Evolutionary conservation across 2,797 vertebrate species (phyloP).

Genomic region (Aselliscus stoliczkanus): DNA sequence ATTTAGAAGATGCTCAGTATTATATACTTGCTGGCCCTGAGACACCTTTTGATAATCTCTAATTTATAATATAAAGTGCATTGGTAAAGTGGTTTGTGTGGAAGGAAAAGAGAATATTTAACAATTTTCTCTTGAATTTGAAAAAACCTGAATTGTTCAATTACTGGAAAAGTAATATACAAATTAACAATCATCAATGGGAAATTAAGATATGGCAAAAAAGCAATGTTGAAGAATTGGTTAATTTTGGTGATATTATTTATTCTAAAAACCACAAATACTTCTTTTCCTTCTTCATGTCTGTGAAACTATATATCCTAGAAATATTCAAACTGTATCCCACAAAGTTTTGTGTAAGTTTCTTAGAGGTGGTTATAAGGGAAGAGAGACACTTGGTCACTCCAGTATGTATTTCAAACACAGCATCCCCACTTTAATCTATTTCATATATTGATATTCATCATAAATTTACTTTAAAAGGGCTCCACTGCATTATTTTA

Average conservation of each 20-base stretch:
- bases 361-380: not conserved
- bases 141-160: not conserved
- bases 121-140: not conserved
- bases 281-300: not conserved
- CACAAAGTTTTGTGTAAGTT: not conserved
- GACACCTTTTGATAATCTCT: not conserved
- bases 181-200: constrained; percentile 2
- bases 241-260: constrained; percentile 7
- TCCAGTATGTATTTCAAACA: too few species aligned
- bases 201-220: not conserved
- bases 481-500: too few species aligned
- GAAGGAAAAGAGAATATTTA: not conserved
- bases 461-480: too few species aligned
- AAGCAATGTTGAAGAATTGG: not conserved
- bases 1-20: not conserved
- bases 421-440: too few species aligned
- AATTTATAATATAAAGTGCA: constrained; percentile 4
- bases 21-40: not conserved
- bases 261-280: not conserved
- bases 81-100: not conserved
- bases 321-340: not conserved
- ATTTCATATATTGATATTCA: too few species aligned
- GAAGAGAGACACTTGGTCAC: too few species aligned
- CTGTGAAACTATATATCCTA: not conserved
- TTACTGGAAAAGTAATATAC: not conserved